These are phyloP conservation scores for Synaphobranchus kaupii DNA, from an alignment of 2,797 vertebrate genomes.

Conservation along the genomic window DNA sequence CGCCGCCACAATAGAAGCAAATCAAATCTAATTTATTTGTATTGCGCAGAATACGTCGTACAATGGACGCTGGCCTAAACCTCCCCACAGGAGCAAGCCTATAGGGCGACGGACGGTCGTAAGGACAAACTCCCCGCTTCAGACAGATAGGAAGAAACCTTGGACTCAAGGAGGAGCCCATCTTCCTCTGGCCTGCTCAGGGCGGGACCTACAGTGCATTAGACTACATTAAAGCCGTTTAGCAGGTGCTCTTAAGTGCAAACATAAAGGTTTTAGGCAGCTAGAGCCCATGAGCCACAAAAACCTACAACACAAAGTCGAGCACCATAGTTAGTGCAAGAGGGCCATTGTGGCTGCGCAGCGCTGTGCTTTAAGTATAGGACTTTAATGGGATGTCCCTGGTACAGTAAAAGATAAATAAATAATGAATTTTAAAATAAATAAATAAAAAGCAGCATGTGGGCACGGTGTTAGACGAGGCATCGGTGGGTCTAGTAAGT, in stretches of 20 bases:
- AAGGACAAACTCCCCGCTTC: too few species aligned
- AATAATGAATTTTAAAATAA: neutral
- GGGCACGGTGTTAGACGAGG: neutral
- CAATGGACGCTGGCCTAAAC: too few species aligned
- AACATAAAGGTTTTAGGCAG: neutral
- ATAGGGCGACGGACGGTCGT: too few species aligned
- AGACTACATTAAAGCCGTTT: neutral
- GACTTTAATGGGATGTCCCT: neutral
- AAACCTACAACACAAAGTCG: neutral
- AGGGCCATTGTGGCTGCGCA: neutral
- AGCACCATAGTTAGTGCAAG: neutral
- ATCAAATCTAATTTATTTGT: too few species aligned
- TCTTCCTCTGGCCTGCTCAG: too few species aligned
- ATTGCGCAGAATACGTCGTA: too few species aligned
- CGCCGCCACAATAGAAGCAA: too few species aligned
- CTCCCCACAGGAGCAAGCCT: too few species aligned
- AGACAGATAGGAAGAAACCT: too few species aligned
- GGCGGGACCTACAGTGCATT: neutral
- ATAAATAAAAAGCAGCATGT: neutral
- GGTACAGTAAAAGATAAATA: neutral
- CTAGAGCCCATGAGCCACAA: neutral
- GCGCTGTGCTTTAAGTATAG: neutral
- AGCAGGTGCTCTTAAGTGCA: neutral
- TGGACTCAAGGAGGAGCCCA: too few species aligned
- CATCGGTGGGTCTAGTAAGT: too few species aligned